A percentile compares a stretch with the other conserved stretches of the same genome.
phyloP scores from a whole-genome alignment of 2,888 invertebrate species.

The Adelphocoris suturalis region DNA sequence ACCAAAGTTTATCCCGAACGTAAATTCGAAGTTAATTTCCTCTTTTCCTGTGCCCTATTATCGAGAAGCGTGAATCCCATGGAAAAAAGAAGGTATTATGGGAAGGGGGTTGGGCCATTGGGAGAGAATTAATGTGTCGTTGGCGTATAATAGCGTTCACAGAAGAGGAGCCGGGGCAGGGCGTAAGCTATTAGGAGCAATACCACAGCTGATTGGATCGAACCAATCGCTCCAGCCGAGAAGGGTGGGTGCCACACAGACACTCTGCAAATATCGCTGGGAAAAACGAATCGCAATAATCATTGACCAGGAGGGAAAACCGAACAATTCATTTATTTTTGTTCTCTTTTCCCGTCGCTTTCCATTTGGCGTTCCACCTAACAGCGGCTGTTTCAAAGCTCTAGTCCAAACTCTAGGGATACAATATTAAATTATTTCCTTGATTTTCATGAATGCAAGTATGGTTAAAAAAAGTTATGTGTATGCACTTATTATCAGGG shows the following conservation, averaged over 20 bases:
- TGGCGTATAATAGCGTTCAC: slow-evolving; percentile 63
- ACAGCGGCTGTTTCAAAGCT: not conserved
- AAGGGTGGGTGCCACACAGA: not conserved
- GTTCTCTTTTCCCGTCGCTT: not conserved
- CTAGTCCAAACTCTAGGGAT: not conserved
- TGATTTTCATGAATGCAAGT: not conserved
- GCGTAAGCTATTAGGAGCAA: slow-evolving; percentile 67
- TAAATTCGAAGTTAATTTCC: slow-evolving; percentile 70
- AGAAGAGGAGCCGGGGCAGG: not conserved
- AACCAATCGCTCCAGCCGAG: slow-evolving; percentile 55
- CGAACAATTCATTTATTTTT: slow-evolving; percentile 26
- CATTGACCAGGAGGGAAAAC: slow-evolving; percentile 1
- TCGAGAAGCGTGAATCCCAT: slow-evolving; percentile 57
- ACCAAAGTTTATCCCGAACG: slow-evolving; percentile 65
- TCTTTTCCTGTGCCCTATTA: slow-evolving; percentile 64
- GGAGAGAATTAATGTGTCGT: slow-evolving; percentile 70
- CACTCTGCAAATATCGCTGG: slow-evolving; percentile 17
- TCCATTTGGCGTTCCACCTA: too few species aligned
- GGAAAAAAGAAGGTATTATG: slow-evolving; percentile 30
- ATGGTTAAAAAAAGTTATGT: too few species aligned
- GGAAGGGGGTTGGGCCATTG: slow-evolving; percentile 51
- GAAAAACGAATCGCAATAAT: not conserved
- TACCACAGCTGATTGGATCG: slow-evolving; percentile 70
- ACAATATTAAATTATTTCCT: not conserved
- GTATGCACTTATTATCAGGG: too few species aligned